Conservation (phyloP, 2,888 invertebrate species). For the Lithophane ornitopus region DNA sequence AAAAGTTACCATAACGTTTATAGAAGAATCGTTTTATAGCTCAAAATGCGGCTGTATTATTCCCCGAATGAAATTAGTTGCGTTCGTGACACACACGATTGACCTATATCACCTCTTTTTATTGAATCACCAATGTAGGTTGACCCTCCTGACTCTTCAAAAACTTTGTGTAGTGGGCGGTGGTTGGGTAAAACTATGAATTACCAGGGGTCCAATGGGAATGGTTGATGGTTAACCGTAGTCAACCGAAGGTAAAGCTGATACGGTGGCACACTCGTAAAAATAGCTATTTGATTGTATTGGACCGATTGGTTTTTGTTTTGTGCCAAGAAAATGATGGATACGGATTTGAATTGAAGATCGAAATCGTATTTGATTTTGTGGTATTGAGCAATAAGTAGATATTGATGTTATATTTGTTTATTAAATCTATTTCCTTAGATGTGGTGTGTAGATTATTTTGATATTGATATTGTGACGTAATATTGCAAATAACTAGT, state of each 20-base stretch:
- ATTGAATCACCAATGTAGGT: slow-evolving; percentile 72
- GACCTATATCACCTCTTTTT: slow-evolving; percentile 81
- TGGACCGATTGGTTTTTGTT: slow-evolving; percentile 68
- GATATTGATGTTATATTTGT: neutral
- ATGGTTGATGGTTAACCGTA: slow-evolving; percentile 66
- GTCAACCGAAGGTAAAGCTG: slow-evolving; percentile 67
- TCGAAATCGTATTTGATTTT: slow-evolving; percentile 41
- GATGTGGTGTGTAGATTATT: neutral
- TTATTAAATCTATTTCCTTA: neutral
- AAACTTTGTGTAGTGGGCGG: slow-evolving; percentile 51
- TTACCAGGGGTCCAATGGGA: slow-evolving; percentile 59
- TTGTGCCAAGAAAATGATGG: slow-evolving; percentile 62
- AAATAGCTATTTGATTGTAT: slow-evolving; percentile 71
- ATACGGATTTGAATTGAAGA: slow-evolving; percentile 61
- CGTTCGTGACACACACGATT: slow-evolving; percentile 83
- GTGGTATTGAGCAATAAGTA: slow-evolving; percentile 20
- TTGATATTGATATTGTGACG: neutral
- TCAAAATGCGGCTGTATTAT: slow-evolving; percentile 80
- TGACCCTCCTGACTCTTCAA: slow-evolving; percentile 67
- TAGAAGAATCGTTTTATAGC: slow-evolving; percentile 83
- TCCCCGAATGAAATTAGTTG: slow-evolving; percentile 75
- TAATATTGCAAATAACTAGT: neutral
- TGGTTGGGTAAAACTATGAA: slow-evolving; percentile 61
- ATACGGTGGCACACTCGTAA: slow-evolving; percentile 68
- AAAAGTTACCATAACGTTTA: slow-evolving; percentile 81